phyloP scores from a whole-genome alignment of 2,888 invertebrate genomes.

The Pyrgus malvae region DNA sequence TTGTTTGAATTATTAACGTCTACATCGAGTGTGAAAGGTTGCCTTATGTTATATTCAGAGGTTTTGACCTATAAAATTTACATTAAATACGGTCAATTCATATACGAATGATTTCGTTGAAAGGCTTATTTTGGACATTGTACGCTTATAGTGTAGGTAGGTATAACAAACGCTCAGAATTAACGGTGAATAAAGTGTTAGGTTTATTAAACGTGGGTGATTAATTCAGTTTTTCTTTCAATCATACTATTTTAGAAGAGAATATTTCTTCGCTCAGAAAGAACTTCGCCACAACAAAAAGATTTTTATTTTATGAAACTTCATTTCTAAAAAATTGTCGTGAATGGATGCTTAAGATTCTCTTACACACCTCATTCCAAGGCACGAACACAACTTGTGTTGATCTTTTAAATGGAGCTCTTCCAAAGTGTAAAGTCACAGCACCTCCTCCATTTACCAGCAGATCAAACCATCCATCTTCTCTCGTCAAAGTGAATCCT shows the following conservation, averaged over 20 bases:
- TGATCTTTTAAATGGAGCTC: constrained; percentile 94
- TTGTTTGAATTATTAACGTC: constrained; percentile 55
- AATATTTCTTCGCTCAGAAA: no score
- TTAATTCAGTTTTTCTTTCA: no score
- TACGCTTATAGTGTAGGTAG: no score
- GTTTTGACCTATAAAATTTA: constrained; percentile 11
- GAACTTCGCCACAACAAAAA: no score
- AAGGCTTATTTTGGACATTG: neutral
- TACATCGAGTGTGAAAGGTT: constrained; percentile 35
- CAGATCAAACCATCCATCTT: constrained; percentile 98
- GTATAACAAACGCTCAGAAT: no score
- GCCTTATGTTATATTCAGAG: constrained; percentile 10
- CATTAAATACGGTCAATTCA: constrained; percentile 1
- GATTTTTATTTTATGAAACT: no score
- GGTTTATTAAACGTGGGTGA: no score
- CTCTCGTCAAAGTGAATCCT: constrained; percentile 96
- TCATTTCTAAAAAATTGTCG: no score
- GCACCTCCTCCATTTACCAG: constrained; percentile 99
- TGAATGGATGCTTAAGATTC: no score
- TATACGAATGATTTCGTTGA: neutral
- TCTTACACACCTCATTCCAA: constrained; percentile 93
- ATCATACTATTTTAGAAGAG: no score
- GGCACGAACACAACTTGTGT: constrained; percentile 95
- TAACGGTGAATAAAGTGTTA: no score
- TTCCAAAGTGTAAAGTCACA: constrained; percentile 96